Conservation (phyloP, 2,113 vertebrate genomes). For the Perca schrenkii region DNA sequence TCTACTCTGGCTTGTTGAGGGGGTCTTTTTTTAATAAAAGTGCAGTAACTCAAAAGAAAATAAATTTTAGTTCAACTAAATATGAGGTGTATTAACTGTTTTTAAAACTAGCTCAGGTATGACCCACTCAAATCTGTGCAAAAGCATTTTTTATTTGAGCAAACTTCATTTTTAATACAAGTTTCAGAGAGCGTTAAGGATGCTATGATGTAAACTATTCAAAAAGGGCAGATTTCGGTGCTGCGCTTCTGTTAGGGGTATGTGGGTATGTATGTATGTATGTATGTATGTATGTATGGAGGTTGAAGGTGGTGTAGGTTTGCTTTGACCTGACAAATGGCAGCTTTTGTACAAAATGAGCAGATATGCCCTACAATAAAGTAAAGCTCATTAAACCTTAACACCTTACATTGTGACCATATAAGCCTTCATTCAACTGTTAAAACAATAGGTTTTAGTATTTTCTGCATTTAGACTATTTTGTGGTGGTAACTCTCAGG, state of each 20-base stretch:
- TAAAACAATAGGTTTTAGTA: no score
- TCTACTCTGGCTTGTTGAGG: slow-evolving; percentile 43
- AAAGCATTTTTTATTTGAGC: background rate
- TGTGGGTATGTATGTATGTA: no score
- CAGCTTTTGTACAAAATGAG: background rate
- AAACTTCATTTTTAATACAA: background rate
- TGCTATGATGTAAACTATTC: background rate
- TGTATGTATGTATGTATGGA: background rate
- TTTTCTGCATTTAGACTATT: no score
- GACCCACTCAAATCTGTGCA: background rate
- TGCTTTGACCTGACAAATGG: background rate
- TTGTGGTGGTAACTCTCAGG: no score
- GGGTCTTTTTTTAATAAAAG: slow-evolving; percentile 15
- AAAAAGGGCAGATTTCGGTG: background rate
- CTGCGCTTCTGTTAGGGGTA: background rate
- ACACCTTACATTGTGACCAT: no score
- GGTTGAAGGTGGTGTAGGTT: background rate
- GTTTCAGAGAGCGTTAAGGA: background rate
- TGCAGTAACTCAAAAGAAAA: slow-evolving; percentile 7
- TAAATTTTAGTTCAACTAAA: slow-evolving; percentile 14
- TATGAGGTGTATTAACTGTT: background rate
- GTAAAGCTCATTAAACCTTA: background rate
- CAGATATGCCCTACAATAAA: background rate
- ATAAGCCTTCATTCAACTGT: no score
- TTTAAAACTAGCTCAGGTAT: slow-evolving; percentile 12